Evolutionary conservation across 1,140 invertebrate species (phyloP), one percentile per base, ranked within the genome.

Genomic region (Drosophila insularis): DNA sequence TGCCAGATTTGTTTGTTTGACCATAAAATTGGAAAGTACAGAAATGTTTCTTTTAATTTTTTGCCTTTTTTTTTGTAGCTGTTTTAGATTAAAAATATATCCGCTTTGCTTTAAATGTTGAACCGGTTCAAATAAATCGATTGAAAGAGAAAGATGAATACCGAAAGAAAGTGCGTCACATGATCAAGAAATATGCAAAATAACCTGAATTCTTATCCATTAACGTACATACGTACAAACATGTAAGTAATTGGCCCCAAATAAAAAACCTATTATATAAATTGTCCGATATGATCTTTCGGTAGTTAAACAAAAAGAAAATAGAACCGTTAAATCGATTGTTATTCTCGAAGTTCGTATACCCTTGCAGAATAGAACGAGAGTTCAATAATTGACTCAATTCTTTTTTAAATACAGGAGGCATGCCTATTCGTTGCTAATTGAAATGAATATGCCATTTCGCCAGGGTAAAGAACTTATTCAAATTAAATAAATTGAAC

Each of bases 401-500:
- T 6, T 4, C 23, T 27, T 27, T 27, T 27, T 27, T 21, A 21
- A 21, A 21, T 21, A 21, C 21, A 1, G 21, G 2, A 27, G 5
- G 23, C 4, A 27, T 27, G 23, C 3, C 4, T 4, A 4, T 27
- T 4, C 5, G 4, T 4, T 27, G 23, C 5, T 5, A 27, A 27
- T 27, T 5, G 27, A 27, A 27, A 27, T 27, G 27, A 35, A 50
- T 50, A 50, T 50, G 43, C 43, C 10, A 17, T 21, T 50, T 50
- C 43, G 17, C 19, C 43, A 50, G 14, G 55, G 55, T 35, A 58
- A 11, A 10, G 10, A 35, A 43, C 27, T 14, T 75, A 68, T 74
- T 74, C 62, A 62, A 85, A 86, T 64, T 74, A 81, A 79, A 58
- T 87, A 81, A 79, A 58, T 87, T 86, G 84, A 86, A 86, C 82